Percentiles rank a stretch among this genome's conserved stretches.
These are phyloP conservation scores for Melitaea cinxia DNA, from an alignment of 1,140 invertebrate species.

Conservation along the genomic window DNA sequence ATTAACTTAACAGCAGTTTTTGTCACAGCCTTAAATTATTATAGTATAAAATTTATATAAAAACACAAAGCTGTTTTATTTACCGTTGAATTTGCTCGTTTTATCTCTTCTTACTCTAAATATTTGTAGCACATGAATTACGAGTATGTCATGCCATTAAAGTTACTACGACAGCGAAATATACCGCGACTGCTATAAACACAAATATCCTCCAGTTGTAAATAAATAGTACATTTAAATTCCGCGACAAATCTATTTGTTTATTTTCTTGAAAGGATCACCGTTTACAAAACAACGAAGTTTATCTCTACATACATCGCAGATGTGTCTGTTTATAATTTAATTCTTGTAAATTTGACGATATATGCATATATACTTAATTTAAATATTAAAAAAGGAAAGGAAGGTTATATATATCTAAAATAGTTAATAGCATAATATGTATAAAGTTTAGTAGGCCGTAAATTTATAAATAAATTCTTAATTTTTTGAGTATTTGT, in stretches of 20 bases:
- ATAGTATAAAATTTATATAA: background rate
- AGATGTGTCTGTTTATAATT: background rate
- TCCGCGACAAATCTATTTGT: conserved; percentile 17
- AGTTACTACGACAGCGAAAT: background rate
- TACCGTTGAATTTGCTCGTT: background rate
- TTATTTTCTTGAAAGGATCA: conserved; percentile 25
- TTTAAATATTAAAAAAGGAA: too few relatives aligned
- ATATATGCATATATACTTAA: too few relatives aligned
- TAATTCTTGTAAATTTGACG: background rate
- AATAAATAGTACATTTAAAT: conserved; percentile 15
- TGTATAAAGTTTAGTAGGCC: too few relatives aligned
- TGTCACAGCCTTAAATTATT: background rate
- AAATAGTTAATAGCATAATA: too few relatives aligned
- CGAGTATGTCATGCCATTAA: background rate
- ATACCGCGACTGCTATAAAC: background rate
- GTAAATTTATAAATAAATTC: too few relatives aligned
- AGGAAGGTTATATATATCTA: too few relatives aligned
- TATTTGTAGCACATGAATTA: background rate
- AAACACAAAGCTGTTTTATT: background rate
- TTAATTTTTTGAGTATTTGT: too few relatives aligned
- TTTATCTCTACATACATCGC: background rate
- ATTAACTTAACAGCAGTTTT: too few relatives aligned
- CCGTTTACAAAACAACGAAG: background rate
- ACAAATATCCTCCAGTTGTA: background rate
- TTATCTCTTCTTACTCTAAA: background rate